phyloP scores from a whole-genome alignment of 2,888 invertebrate species.

The Diplazon laetatorius region DNA sequence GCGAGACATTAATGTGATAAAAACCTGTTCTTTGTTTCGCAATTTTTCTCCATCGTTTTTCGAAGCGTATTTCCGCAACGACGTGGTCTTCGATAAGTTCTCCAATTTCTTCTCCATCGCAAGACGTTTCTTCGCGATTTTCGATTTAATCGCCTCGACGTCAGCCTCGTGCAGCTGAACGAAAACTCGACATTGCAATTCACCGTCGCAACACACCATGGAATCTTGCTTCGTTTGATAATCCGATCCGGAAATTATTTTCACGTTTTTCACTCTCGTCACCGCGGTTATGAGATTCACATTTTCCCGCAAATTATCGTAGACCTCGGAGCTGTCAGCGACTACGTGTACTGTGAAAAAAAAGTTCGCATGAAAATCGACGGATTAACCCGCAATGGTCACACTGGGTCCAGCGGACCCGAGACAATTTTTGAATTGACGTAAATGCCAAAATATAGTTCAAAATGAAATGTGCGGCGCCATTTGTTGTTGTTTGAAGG shows the following conservation, averaged over 20 bases:
- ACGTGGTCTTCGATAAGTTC: conserved; percentile 50
- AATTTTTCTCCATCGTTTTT: conserved; percentile 59
- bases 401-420: no score
- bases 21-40: conserved; percentile 60
- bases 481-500: no score
- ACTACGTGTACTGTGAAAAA: conserved; percentile 74
- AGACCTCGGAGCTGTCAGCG: conserved; percentile 62
- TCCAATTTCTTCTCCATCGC: conserved; percentile 70
- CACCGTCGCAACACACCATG: conserved; percentile 65
- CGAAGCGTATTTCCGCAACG: conserved; percentile 27
- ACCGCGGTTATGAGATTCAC: conserved; percentile 74
- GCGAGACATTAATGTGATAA: not conserved
- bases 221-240: conserved; percentile 65
- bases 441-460: no score
- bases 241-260: conserved; percentile 64
- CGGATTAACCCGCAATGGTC: no score
- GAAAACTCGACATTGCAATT: conserved; percentile 70
- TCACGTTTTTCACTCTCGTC: conserved; percentile 70
- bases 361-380: no score
- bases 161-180: conserved; percentile 64
- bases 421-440: no score
- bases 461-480: no score
- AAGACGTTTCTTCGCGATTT: conserved; percentile 67
- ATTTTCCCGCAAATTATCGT: conserved; percentile 70
- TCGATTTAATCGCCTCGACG: conserved; percentile 64